phyloP scores from a whole-genome alignment of 2,888 invertebrate species.

The Rhagonycha fulva region DNA sequence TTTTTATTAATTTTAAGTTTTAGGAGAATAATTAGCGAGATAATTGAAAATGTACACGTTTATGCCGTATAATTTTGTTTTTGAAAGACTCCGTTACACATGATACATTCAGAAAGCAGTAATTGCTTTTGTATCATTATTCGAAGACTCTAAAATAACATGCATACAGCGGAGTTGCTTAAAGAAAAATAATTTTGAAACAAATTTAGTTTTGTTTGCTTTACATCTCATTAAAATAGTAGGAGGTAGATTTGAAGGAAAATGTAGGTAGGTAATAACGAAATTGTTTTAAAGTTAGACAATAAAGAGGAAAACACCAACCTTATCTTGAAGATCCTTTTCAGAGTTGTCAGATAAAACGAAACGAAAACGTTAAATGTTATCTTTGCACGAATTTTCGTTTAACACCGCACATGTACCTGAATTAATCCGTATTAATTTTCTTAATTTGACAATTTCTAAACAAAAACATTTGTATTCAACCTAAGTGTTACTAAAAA shows the following conservation, averaged over 20 bases:
- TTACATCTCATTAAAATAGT: neutral
- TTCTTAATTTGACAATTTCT: constrained; percentile 48
- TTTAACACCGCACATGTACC: constrained; percentile 9
- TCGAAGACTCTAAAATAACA: constrained; percentile 1
- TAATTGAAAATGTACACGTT: constrained; percentile 1
- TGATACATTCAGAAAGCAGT: neutral
- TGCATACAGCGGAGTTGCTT: neutral
- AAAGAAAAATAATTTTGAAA: neutral
- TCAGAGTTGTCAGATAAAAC: constrained; percentile 12
- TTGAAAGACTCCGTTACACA: neutral
- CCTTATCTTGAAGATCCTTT: constrained; percentile 26
- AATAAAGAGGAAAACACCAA: constrained; percentile 17
- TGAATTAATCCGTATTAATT: constrained; percentile 41
- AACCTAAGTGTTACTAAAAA: constrained; percentile 46
- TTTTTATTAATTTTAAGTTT: constrained; percentile 6
- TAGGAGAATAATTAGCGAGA: neutral
- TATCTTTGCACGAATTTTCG: constrained; percentile 14
- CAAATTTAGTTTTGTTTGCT: neutral
- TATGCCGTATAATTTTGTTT: neutral
- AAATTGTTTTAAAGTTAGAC: constrained; percentile 14
- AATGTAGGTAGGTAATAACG: neutral
- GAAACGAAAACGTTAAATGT: constrained; percentile 4
- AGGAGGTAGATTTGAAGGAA: neutral
- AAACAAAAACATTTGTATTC: constrained; percentile 47
- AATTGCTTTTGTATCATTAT: neutral